Conservation (phyloP, 1,140 invertebrate genomes). For the Popillia japonica region DNA sequence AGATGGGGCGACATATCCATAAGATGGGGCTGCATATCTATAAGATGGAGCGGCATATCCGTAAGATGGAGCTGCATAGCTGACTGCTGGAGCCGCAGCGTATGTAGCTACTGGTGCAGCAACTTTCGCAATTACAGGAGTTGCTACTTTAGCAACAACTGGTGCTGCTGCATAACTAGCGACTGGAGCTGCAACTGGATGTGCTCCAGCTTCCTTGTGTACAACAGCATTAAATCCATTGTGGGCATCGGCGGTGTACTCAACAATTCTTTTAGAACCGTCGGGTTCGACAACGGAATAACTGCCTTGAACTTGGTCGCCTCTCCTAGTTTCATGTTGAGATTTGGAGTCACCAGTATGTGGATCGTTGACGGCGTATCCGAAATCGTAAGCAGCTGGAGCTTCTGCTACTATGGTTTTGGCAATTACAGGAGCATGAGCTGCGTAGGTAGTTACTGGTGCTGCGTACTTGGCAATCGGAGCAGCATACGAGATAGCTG, state of each 20-base stretch:
- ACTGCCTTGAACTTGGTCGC: conserved; percentile 48
- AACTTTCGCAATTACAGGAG: conserved; percentile 1
- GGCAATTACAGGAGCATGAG: conserved; percentile 35
- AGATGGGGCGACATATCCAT: neutral
- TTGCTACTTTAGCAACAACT: neutral
- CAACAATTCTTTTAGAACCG: conserved; percentile 63
- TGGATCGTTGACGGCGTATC: conserved; percentile 58
- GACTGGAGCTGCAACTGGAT: conserved; percentile 37
- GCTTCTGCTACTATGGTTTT: conserved; percentile 54
- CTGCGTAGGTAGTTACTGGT: conserved; percentile 20
- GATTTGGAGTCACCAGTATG: conserved; percentile 59
- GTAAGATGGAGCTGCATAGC: conserved; percentile 40
- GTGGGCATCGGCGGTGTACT: conserved; percentile 64
- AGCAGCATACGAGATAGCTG: conserved; percentile 4
- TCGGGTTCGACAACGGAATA: conserved; percentile 62
- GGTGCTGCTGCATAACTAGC: conserved; percentile 8
- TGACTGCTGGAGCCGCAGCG: conserved; percentile 35
- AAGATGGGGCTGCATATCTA: neutral
- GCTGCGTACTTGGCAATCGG: neutral
- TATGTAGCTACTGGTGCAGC: conserved; percentile 38
- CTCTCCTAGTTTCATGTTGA: conserved; percentile 48
- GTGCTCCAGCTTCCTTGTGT: conserved; percentile 51
- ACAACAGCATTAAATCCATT: conserved; percentile 51
- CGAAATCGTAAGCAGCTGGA: conserved; percentile 50
- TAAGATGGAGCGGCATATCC: conserved; percentile 40